phyloP scores from a whole-genome alignment of 2,113 vertebrate genomes.

The Morone chrysops region DNA sequence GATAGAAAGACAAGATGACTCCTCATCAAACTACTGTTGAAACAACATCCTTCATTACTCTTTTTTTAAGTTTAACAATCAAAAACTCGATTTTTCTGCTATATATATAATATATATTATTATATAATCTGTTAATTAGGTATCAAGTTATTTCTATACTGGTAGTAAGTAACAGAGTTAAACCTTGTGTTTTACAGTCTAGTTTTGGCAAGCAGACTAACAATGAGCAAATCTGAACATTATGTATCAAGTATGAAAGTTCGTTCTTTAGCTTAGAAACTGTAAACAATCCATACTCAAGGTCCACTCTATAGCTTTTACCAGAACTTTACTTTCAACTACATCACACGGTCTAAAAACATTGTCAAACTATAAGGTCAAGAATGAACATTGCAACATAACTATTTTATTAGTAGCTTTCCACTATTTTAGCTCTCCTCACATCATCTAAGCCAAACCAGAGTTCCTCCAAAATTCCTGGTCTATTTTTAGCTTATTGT shows the following conservation, averaged over 20 bases:
- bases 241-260: neutral
- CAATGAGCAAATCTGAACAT: too few species aligned
- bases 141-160: too few species aligned
- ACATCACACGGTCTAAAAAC: neutral
- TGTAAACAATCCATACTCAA: neutral
- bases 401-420: neutral
- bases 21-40: too few species aligned
- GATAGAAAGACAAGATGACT: too few species aligned
- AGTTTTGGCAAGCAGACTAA: too few species aligned
- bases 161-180: too few species aligned
- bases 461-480: neutral
- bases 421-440: neutral
- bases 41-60: too few species aligned
- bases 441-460: neutral
- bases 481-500: constrained; percentile 14
- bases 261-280: neutral
- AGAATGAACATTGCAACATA: neutral
- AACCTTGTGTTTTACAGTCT: too few species aligned
- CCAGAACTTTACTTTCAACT: neutral
- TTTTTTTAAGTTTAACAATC: too few species aligned
- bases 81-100: too few species aligned
- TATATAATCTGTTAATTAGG: too few species aligned
- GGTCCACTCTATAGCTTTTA: neutral
- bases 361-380: neutral
- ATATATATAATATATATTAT: too few species aligned